Conservation (phyloP, 2,888 invertebrate genomes). For the Phalera bucephala region DNA sequence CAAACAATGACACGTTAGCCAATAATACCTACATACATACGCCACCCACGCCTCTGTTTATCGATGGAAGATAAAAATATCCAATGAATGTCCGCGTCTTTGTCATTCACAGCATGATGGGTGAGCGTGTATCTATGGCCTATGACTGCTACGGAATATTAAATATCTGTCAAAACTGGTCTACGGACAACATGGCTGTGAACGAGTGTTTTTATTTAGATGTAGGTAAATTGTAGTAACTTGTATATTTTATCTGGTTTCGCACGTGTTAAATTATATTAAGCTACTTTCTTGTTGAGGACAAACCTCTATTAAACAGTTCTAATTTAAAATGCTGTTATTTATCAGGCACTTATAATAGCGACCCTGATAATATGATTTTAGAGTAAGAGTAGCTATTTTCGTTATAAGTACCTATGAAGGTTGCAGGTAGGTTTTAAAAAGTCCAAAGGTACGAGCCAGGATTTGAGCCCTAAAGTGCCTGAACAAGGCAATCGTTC, state of each 20-base stretch:
- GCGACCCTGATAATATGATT: too few species aligned
- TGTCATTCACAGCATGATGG: constrained; percentile 22
- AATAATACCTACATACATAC: constrained; percentile 12
- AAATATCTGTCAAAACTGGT: constrained; percentile 12
- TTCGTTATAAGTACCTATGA: too few species aligned
- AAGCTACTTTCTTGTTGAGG: too few species aligned
- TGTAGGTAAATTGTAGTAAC: not conserved
- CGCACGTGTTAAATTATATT: not conserved
- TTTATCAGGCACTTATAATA: too few species aligned
- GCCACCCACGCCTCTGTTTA: constrained; percentile 21
- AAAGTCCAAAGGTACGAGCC: too few species aligned
- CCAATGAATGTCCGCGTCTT: constrained; percentile 18
- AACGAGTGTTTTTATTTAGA: not conserved
- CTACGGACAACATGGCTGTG: not conserved
- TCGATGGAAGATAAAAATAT: constrained; percentile 19
- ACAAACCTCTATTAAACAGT: too few species aligned
- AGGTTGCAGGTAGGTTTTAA: too few species aligned
- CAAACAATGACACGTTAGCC: constrained; percentile 4
- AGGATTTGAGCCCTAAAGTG: too few species aligned
- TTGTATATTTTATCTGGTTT: not conserved
- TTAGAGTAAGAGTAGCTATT: too few species aligned
- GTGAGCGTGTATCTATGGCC: constrained; percentile 11
- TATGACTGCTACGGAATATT: constrained; percentile 16
- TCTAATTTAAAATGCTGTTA: too few species aligned
- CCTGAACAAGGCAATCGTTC: too few species aligned